Conservation (phyloP, 2,888 invertebrate species). For the Acanthacorydalis orientalis region DNA sequence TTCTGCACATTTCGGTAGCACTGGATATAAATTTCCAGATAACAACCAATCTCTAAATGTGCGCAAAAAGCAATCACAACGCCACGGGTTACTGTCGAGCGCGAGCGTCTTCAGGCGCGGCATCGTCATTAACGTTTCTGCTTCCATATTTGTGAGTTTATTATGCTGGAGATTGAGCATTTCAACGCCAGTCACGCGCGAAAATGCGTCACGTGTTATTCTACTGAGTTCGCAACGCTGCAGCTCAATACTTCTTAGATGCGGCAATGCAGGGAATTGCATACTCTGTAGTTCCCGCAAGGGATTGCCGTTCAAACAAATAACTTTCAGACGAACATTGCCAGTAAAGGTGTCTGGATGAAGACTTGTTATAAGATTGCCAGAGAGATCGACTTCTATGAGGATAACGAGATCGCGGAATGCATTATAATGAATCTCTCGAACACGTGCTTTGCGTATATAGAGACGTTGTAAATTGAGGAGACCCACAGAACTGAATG, state of each 20-base stretch:
- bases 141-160: conserved; percentile 50
- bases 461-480: conserved; percentile 74
- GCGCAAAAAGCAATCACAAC: conserved; percentile 72
- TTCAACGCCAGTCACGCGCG: conserved; percentile 53
- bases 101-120: conserved; percentile 63
- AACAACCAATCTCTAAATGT: conserved; percentile 75
- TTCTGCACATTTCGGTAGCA: conserved; percentile 53
- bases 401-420: conserved; percentile 72
- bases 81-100: conserved; percentile 76
- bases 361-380: conserved; percentile 57
- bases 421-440: conserved; percentile 65
- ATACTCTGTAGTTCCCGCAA: conserved; percentile 50
- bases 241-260: conserved; percentile 64
- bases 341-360: conserved; percentile 70
- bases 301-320: conserved; percentile 71
- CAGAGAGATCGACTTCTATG: conserved; percentile 72
- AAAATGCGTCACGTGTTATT: conserved; percentile 62
- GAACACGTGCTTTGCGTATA: conserved; percentile 56
- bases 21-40: conserved; percentile 57
- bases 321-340: conserved; percentile 62
- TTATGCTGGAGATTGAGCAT: conserved; percentile 71
- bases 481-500: conserved; percentile 61
- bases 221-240: conserved; percentile 60
- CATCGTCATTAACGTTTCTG: conserved; percentile 50
- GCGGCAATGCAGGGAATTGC: conserved; percentile 69